Evolutionary conservation across 35 echinoderm and acorn worm species (phyloP), one percentile per base, ranked within the genome.

Genomic region (Strongylocentrotus purpuratus): DNA sequence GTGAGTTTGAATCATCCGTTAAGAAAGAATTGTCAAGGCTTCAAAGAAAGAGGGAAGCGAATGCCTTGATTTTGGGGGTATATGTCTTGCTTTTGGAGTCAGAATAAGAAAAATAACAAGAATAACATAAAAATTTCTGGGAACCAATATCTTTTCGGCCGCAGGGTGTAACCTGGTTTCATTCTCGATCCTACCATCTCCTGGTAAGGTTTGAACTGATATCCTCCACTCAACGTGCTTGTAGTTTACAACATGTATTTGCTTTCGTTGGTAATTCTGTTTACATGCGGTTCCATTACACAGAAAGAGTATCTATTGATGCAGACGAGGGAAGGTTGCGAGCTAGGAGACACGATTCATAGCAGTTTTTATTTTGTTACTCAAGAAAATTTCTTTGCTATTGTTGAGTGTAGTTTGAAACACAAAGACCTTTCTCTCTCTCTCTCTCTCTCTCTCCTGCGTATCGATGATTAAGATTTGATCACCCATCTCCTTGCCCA

Each of bases 401-500:
- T 78, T 78, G 65, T 78, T 7, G 20, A 22, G 25, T 78, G 65
- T 78, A 78, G 7, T 78, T 78, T 78, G 65, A 78, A 78, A 22
- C 18, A 78, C 65, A 78, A 78, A 78, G 65, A 78, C 25, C 65
- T 59, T 2, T 59, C 65, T 78, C 4, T 41, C 35, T 59, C 11
- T 59, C 65, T 78, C 4, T 41, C 35, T 59, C 11, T 59, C 65
- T 78, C 4, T 78, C 65, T n/a, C 25, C 2, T 78, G 25, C 22
- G 4, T 18, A n/a, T 78, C 6, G 65, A n/a, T 78, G 65, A 78
- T 78, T 78, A 78, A 78, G 65, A 78, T 78, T 78, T 78, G 65
- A 78, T 78, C 65, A 78, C 65, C 65, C 65, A 78, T 78, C 65
- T 78, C 65, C 65, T 78, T 78, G 65, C 65, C 65, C 22, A 78